Percentiles rank a stretch among this genome's conserved stretches.
Evolutionary conservation across 2,113 vertebrate species (phyloP).

Genomic region (Cyrtonyx montezumae): DNA sequence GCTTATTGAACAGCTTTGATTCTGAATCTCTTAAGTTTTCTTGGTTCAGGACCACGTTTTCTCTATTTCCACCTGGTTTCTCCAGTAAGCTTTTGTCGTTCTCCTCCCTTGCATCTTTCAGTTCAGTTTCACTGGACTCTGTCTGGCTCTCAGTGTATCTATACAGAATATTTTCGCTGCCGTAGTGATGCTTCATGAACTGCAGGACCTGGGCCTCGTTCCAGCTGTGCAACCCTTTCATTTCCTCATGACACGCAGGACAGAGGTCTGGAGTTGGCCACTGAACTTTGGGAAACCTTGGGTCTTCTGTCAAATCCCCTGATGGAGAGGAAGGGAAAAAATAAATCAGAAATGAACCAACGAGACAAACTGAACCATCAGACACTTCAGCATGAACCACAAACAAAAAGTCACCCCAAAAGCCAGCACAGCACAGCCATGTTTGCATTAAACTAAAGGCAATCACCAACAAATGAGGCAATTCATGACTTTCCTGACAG

Average conservation of each 20-base stretch:
- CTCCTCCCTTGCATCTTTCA: not conserved
- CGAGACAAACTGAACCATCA: not conserved
- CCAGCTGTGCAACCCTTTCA: conserved; percentile 87
- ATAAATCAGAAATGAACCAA: not conserved
- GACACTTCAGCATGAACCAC: not conserved
- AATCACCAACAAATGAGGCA: not conserved
- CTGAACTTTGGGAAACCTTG: conserved; percentile 88
- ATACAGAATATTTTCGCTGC: conserved; percentile 78
- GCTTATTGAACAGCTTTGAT: not conserved
- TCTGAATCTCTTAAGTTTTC: not conserved
- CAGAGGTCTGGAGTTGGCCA: conserved; percentile 93
- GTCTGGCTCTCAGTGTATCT: conserved; percentile 63
- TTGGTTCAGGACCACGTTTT: not conserved
- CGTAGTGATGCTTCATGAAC: conserved; percentile 88
- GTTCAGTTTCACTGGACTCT: not conserved
- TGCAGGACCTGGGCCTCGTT: conserved; percentile 81
- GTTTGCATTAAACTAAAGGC: not conserved
- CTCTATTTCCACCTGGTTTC: not conserved
- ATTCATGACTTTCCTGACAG: rapidly evolving
- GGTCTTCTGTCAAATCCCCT: conserved; percentile 92
- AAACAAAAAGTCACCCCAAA: not conserved
- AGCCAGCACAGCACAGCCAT: not conserved
- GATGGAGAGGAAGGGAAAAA: not conserved
- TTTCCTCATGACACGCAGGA: conserved; percentile 87
- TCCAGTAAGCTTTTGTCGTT: not conserved